Evolutionary conservation across 2,888 invertebrate genomes (phyloP), one percentile per base, ranked within the genome.

Genomic region (Chelonus formosanus): DNA sequence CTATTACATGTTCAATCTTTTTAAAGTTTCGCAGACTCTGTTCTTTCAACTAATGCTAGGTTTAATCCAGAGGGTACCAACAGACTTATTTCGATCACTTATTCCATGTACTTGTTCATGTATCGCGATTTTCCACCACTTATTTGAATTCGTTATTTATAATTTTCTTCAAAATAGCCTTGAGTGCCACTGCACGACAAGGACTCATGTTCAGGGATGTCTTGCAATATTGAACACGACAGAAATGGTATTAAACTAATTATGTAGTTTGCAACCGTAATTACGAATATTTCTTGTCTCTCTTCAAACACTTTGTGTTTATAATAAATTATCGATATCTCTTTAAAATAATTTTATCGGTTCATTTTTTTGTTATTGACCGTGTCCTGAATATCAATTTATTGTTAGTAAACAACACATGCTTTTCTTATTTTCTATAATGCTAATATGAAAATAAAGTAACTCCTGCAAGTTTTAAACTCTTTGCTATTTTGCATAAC

Each of bases 91-190:
- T 45, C 36, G 45, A 56, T 63, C 36, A 53, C 32, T 36, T 43
- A 57, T 55, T 55, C 48, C 40, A 7, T 35, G 55, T 63, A 48
- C 55, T 48, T 54, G 55, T 40, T 63, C 63, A 47, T 63, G 47
- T 44, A 56, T 40, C 45, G 56, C 63, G 55, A 48, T 63, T 63
- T 63, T 56, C 63, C 63, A 32, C 36, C 55, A 36, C 36, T 32
- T 57, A 57, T 57, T 63, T 55, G 47, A 55, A 54, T 55, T 36
- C n/a, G 5, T 36, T 56, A 45, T 40, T 55, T 36, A 54, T 57
- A 40, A 20, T 52, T 34, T 52, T 34, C 32, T 32, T 32, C 34
- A 6, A 8, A n/a, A 57, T 57, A 57, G 34, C 45, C 45, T 44
- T n/a, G 8, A 44, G 45, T 32, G 34, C 45, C 45, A 34, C 6